A percentile compares a stretch with the other conserved stretches of the same genome.
Conservation (phyloP, 1,140 invertebrate genomes). For the Trigoniulus corallinus region DNA sequence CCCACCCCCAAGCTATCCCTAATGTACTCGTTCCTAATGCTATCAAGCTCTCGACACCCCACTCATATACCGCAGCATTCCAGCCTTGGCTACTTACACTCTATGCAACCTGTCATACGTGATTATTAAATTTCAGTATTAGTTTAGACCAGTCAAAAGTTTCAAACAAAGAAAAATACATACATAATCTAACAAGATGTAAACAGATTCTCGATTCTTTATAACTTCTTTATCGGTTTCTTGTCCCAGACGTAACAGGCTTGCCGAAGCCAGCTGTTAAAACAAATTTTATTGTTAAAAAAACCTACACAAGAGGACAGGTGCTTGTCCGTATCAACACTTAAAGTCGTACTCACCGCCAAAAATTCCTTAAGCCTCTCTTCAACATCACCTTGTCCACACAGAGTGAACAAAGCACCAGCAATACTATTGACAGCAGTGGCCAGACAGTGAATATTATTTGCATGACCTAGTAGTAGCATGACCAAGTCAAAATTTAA, state of each 20-base stretch:
- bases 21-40: no score
- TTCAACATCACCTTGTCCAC: slow-evolving; percentile 86
- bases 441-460: slow-evolving; percentile 96
- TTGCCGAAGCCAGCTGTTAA: slow-evolving; percentile 70
- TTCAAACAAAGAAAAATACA: slow-evolving; percentile 6
- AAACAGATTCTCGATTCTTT: slow-evolving; percentile 87
- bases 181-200: slow-evolving; percentile 72
- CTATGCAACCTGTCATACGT: no score
- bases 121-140: no score
- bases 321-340: not conserved
- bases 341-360: slow-evolving; percentile 37
- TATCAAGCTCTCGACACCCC: no score
- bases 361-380: slow-evolving; percentile 97
- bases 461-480: slow-evolving; percentile 49
- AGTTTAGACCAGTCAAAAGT: not conserved
- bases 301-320: slow-evolving; percentile 3
- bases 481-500: not conserved
- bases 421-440: slow-evolving; percentile 93
- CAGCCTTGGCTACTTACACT: no score
- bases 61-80: no score
- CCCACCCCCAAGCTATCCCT: no score
- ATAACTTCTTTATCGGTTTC: slow-evolving; percentile 89
- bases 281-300: slow-evolving; percentile 11
- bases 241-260: slow-evolving; percentile 78
- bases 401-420: slow-evolving; percentile 88